phyloP scores from a whole-genome alignment of 64 coral and sea anemone species.

The Montipora capricornis region DNA sequence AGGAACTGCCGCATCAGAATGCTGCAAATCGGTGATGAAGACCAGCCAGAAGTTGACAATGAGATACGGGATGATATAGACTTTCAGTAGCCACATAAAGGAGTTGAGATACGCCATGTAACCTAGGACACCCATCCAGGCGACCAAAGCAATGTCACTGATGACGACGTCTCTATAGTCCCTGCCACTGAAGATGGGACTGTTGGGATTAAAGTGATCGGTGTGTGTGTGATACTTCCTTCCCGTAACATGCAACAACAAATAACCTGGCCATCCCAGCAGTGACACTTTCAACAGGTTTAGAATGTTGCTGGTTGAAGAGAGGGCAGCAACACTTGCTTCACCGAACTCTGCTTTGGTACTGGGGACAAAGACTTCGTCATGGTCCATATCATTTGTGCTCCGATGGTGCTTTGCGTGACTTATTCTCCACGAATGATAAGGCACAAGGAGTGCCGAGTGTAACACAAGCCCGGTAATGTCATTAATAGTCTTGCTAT shows the following conservation, averaged over 20 bases:
- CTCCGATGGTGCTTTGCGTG: slow-evolving; percentile 79
- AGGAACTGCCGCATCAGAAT: slow-evolving; percentile 66
- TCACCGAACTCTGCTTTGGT: slow-evolving; percentile 54
- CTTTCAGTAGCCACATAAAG: slow-evolving; percentile 60
- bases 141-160: slow-evolving; percentile 65
- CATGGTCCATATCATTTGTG: slow-evolving; percentile 70
- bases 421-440: slow-evolving; percentile 79
- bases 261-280: slow-evolving; percentile 48
- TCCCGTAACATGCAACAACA: slow-evolving; percentile 53
- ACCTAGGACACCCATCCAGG: slow-evolving; percentile 70
- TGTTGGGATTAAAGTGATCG: slow-evolving; percentile 81
- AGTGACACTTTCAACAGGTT: slow-evolving; percentile 38
- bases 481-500: slow-evolving; percentile 65
- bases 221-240: slow-evolving; percentile 74
- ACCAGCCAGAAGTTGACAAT: slow-evolving; percentile 84
- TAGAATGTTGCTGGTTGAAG: neutral
- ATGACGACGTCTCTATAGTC: slow-evolving; percentile 68
- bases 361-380: slow-evolving; percentile 72
- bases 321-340: neutral
- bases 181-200: slow-evolving; percentile 68
- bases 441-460: slow-evolving; percentile 59
- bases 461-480: slow-evolving; percentile 56
- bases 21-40: slow-evolving; percentile 73
- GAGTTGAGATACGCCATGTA: slow-evolving; percentile 39
- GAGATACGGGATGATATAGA: slow-evolving; percentile 74